These are phyloP conservation scores for Corbicula japonica DNA, from an alignment of 2,888 invertebrate species.

Conservation along the genomic window DNA sequence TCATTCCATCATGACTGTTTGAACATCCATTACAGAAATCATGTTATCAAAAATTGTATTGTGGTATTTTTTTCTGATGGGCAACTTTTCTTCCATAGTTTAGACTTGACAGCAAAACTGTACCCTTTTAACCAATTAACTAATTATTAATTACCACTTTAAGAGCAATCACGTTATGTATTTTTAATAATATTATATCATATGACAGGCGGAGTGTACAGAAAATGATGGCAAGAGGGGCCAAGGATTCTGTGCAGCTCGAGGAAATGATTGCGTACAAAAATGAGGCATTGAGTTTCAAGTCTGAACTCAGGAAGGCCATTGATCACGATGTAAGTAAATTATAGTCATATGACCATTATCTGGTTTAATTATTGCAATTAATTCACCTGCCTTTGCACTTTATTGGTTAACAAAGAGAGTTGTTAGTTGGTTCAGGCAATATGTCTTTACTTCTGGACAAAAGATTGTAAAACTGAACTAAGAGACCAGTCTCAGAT, in stretches of 20 bases:
- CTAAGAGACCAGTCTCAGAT: not conserved
- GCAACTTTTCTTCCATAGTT: not conserved
- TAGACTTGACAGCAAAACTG: not conserved
- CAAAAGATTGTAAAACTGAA: not conserved
- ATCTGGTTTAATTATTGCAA: not conserved
- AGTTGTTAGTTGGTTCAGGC: not conserved
- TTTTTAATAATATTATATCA: not conserved
- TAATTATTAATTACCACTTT: not conserved
- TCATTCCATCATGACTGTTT: too few relatives aligned
- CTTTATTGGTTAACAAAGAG: not conserved
- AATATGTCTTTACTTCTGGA: not conserved
- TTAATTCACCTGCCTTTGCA: not conserved
- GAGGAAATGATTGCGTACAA: constrained; percentile 68
- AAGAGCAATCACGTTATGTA: not conserved
- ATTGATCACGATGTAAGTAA: constrained; percentile 61
- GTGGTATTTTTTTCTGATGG: not conserved
- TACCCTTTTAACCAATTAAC: not conserved
- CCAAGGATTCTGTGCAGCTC: constrained; percentile 60
- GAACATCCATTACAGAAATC: not conserved
- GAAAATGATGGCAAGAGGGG: constrained; percentile 68
- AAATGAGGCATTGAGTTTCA: constrained; percentile 58
- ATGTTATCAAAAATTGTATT: not conserved
- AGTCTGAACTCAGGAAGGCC: constrained; percentile 61
- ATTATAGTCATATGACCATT: too few relatives aligned
- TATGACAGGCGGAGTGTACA: constrained; percentile 58